These are phyloP conservation scores for Allacma fusca DNA, from an alignment of 2,888 invertebrate genomes.

Conservation along the genomic window DNA sequence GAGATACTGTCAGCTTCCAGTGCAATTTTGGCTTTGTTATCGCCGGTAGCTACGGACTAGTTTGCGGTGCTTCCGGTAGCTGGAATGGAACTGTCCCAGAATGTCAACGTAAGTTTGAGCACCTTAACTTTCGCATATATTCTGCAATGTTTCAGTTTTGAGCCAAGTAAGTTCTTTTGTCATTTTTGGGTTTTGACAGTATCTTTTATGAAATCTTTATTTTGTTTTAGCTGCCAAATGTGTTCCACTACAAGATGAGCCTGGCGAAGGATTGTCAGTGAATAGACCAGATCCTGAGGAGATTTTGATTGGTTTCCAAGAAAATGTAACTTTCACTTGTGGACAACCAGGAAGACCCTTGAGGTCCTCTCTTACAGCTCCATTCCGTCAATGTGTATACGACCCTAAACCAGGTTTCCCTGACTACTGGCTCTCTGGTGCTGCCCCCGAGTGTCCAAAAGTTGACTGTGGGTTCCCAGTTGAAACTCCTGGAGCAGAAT, in stretches of 20 bases:
- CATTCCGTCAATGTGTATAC: constrained; percentile 93
- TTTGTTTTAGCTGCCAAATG: constrained; percentile 77
- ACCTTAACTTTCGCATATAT: no score
- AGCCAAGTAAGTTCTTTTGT: no score
- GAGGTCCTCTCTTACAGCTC: constrained; percentile 81
- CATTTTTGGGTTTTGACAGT: background rate
- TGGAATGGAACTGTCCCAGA: constrained; percentile 95
- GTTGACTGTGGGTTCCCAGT: constrained; percentile 91
- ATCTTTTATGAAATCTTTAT: constrained; percentile 22
- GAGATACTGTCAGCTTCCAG: constrained; percentile 88
- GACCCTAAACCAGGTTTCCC: constrained; percentile 88
- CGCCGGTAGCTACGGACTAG: constrained; percentile 83
- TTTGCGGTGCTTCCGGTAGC: constrained; percentile 86
- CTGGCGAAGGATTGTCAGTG: constrained; percentile 82
- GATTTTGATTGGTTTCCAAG: constrained; percentile 85
- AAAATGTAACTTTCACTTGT: constrained; percentile 88
- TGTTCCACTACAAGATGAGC: constrained; percentile 87
- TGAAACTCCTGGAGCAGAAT: constrained; percentile 92
- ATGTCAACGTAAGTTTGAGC: constrained; percentile 75
- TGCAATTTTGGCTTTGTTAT: constrained; percentile 95
- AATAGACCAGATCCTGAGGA: constrained; percentile 81
- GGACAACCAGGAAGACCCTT: constrained; percentile 78
- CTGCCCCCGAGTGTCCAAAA: constrained; percentile 84
- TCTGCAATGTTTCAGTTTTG: no score
- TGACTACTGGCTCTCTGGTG: constrained; percentile 89